Base-by-base conservation (phyloP, 2,888 invertebrate genomes). In the Drosophila atripex region DNA sequence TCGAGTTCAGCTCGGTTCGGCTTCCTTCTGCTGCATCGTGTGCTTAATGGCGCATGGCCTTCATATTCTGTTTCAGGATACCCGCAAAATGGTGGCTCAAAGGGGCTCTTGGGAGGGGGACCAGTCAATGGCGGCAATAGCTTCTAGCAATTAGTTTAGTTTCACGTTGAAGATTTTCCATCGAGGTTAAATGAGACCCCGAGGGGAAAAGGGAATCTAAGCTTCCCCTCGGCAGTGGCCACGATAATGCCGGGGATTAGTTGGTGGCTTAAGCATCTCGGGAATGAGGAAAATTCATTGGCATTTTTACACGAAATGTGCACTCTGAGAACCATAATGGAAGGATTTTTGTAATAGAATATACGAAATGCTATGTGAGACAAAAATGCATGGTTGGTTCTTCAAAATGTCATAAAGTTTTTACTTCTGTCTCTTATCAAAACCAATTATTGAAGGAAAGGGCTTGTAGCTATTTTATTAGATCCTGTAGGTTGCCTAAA, bases 141-240 rank as follows among this genome's bases (percentile, higher is more conserved):
- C 66, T 66, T 30, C 52, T 14, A 83, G 74, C 80, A 78, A 77
- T 78, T 80, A 83, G 84, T 75, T 80, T 49, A 41, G 63, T 61
- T 58, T 61, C 63, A 71, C 71, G 63, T 39, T 70, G 46, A 50
- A 61, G 69, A 54, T 51, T 61, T 46, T 39, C 63, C 53, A 50
- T 50, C 43, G 71, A 18, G 61, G 71, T 54, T 71, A 70, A 70
- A 70, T 51, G 69, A 49, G 71, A 41, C 38, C 70, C 32, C 47
- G 23, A 25, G n/a, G n/a, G n/a, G n/a, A n/a, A 25, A 30, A 32
- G 25, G 14, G 43, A 30, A 18, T 28, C 50, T 45, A 11, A 8
- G 3, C 35, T 38, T 11, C 4, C n/a, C 32, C 45, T n/a, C 21
- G 7, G 8, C 32, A 53, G 60, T 38, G 53, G 50, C 38, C 8